A percentile compares a stretch with the other conserved stretches of the same genome.
Evolutionary conservation across 1,140 invertebrate genomes (phyloP).

Genomic region (Neotoxoptera formosana): DNA sequence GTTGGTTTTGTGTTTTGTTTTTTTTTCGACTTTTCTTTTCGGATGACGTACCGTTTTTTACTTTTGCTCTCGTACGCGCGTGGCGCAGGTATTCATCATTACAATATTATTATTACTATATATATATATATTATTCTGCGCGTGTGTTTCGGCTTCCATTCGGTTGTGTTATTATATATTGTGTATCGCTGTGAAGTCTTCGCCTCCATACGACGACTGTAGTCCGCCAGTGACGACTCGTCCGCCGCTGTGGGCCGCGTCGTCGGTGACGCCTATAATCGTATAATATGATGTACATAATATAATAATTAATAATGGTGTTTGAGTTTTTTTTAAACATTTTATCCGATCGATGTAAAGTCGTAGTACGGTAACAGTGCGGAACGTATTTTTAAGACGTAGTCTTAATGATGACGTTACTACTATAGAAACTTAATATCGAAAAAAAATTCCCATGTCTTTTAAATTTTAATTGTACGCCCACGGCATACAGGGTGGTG

Average conservation of each 20-base stretch:
- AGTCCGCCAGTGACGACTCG: too few relatives aligned
- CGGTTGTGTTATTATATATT: too few relatives aligned
- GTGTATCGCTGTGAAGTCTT: too few relatives aligned
- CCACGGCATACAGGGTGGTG: background rate
- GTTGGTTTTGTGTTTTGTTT: background rate
- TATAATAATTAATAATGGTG: too few relatives aligned
- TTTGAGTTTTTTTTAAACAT: background rate
- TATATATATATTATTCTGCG: too few relatives aligned
- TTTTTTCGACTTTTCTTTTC: slow-evolving; percentile 18
- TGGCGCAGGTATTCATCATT: background rate
- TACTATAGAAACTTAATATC: background rate
- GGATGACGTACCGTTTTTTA: slow-evolving; percentile 26
- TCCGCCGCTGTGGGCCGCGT: too few relatives aligned
- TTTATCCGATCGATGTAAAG: background rate
- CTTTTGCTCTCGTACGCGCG: background rate
- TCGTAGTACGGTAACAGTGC: background rate
- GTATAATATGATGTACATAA: too few relatives aligned
- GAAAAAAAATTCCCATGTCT: background rate
- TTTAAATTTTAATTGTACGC: background rate
- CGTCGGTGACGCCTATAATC: too few relatives aligned
- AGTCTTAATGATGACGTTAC: background rate
- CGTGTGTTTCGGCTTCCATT: too few relatives aligned
- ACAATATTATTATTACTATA: background rate
- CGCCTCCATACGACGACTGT: too few relatives aligned
- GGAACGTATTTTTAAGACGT: background rate